Evolutionary conservation across 2,113 vertebrate genomes (phyloP).

Genomic region (Pagrus major): DNA sequence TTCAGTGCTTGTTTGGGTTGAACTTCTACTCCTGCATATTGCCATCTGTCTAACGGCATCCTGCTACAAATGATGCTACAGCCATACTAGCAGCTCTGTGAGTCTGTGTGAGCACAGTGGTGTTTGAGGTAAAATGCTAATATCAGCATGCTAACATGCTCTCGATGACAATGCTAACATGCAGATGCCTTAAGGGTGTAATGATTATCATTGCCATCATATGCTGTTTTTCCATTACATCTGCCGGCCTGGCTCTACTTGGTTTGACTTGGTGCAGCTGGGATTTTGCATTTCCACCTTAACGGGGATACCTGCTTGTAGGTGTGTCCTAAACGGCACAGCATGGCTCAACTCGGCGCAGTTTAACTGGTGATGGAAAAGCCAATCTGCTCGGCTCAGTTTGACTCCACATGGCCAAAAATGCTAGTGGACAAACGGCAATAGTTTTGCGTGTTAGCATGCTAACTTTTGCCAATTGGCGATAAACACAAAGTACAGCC

Average conservation of each 20-base stretch:
- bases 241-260: no score
- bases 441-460: neutral
- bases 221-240: no score
- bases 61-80: constrained; percentile 4
- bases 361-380: no score
- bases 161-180: neutral
- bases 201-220: neutral
- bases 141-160: neutral
- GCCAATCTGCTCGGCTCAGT: no score
- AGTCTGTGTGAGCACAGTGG: neutral
- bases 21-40: neutral
- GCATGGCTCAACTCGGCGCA: no score
- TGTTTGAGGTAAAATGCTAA: neutral
- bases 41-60: constrained; percentile 2
- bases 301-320: no score
- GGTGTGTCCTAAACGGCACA: no score
- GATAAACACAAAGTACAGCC: neutral
- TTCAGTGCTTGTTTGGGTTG: constrained; percentile 4
- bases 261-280: no score
- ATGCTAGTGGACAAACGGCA: no score
- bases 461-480: neutral
- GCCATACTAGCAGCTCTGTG: neutral
- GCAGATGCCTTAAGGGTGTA: neutral
- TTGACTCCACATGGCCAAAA: no score
- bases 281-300: no score